A percentile compares a stretch with the other conserved stretches of the same genome.
Evolutionary conservation across 2,113 vertebrate genomes (phyloP).

Genomic region (Heterotis niloticus): DNA sequence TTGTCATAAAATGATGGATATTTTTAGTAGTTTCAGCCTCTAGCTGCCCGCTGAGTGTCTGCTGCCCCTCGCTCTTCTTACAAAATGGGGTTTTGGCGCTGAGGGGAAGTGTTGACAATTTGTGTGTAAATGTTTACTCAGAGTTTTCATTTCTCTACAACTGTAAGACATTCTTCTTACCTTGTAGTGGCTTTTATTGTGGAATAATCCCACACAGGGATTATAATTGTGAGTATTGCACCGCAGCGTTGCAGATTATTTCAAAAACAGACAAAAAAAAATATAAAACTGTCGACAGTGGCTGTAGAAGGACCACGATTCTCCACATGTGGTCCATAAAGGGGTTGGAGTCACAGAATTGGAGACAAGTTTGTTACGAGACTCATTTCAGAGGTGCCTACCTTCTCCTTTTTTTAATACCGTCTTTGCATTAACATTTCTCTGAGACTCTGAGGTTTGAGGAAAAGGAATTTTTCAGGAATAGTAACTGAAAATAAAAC

Average conservation of each 20-base stretch:
- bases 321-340: constrained; percentile 49
- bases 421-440: constrained; percentile 66
- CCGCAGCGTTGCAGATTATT: constrained; percentile 70
- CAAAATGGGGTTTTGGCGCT: constrained; percentile 52
- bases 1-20: constrained; percentile 60
- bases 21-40: constrained; percentile 80
- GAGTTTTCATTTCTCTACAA: constrained; percentile 48
- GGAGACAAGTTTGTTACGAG: constrained; percentile 77
- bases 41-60: constrained; percentile 96
- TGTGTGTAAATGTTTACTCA: constrained; percentile 97
- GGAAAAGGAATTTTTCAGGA: constrained; percentile 51
- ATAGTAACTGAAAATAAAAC: constrained; percentile 43
- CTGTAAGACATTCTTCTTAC: constrained; percentile 84
- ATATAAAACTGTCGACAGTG: constrained; percentile 76
- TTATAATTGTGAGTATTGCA: constrained; percentile 85
- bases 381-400: constrained; percentile 88
- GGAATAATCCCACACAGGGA: constrained; percentile 82
- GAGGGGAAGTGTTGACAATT: constrained; percentile 81
- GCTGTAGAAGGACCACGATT: constrained; percentile 58
- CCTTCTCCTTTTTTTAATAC: constrained; percentile 61
- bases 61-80: constrained; percentile 78
- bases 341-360: constrained; percentile 59
- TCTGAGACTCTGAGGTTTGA: constrained; percentile 69
- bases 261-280: constrained; percentile 60
- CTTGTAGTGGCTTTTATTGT: constrained; percentile 91